Percentiles rank a stretch among this genome's conserved stretches.
Conservation (phyloP, 2,888 invertebrate genomes). For the Drosophila rubida region DNA sequence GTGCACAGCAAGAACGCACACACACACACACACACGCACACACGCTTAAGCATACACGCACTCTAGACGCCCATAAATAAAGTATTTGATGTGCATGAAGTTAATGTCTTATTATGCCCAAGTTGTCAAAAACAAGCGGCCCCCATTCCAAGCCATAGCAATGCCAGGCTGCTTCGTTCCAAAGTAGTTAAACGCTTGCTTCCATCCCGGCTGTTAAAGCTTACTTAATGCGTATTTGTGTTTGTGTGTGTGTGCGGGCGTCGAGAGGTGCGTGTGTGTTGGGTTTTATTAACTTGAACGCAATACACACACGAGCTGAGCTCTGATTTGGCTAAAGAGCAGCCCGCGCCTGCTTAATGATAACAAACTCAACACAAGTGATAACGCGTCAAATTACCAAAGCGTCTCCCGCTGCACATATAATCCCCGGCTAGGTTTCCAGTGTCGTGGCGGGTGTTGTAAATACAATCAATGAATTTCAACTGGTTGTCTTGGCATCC, state of each 20-base stretch:
- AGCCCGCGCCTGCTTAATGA: conserved; percentile 75
- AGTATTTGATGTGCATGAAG: conserved; percentile 82
- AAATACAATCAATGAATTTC: conserved; percentile 82
- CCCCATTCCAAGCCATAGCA: conserved; percentile 23
- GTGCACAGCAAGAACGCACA: conserved; percentile 41
- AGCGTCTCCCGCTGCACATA: conserved; percentile 26
- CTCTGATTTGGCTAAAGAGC: conserved; percentile 78
- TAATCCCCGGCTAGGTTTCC: conserved; percentile 21
- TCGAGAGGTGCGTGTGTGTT: conserved; percentile 1
- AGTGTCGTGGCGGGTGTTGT: conserved; percentile 69
- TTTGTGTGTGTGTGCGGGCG: conserved; percentile 13
- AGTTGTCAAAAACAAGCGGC: conserved; percentile 80
- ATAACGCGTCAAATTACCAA: conserved; percentile 82
- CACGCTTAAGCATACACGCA: conserved; percentile 47
- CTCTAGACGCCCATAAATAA: conserved; percentile 78
- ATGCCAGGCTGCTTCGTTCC: not conserved
- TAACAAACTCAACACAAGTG: conserved; percentile 81
- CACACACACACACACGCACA: conserved; percentile 21
- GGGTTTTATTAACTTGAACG: conserved; percentile 74
- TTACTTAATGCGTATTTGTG: conserved; percentile 61
- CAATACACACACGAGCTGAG: conserved; percentile 26
- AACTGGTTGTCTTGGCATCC: conserved; percentile 72
- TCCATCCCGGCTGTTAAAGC: conserved; percentile 53
- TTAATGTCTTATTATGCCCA: conserved; percentile 82
- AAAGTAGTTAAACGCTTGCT: conserved; percentile 59